A percentile compares a stretch with the other conserved stretches of the same genome.
Evolutionary conservation across 2,113 vertebrate genomes (phyloP).

Genomic region (Collichthys lucidus): DNA sequence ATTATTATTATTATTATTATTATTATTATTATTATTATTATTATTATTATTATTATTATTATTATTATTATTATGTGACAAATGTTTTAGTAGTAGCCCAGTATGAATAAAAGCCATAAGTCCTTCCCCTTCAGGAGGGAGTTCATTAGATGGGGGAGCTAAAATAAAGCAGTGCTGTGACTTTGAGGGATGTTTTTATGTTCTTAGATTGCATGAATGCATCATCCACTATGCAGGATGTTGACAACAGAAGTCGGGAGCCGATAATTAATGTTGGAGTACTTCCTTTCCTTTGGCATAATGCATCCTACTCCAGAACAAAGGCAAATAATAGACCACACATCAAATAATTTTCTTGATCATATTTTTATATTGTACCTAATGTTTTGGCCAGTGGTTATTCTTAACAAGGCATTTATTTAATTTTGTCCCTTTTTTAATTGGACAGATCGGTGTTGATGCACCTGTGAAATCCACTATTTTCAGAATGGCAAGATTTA

Average conservation of each 20-base stretch:
- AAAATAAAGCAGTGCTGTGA: neutral
- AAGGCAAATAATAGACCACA: neutral
- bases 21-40: too few relatives aligned
- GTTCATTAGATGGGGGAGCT: neutral
- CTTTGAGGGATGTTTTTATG: neutral
- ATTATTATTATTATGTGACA: neutral
- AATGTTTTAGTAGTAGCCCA: neutral
- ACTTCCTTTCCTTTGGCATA: slow-evolving; percentile 11
- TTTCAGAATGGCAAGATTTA: neutral
- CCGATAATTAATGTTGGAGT: neutral
- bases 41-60: too few relatives aligned
- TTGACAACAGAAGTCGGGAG: slow-evolving; percentile 2
- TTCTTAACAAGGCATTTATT: neutral
- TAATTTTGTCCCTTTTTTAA: neutral
- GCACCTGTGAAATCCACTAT: too few relatives aligned
- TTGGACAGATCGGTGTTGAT: neutral
- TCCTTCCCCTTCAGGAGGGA: neutral
- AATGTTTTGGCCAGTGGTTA: neutral
- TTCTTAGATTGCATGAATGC: neutral
- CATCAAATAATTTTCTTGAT: neutral
- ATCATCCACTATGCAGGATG: slow-evolving; percentile 5
- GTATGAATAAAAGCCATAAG: neutral
- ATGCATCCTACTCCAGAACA: neutral
- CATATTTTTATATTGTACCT: neutral
- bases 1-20: too few relatives aligned